Evolutionary conservation across 2,113 vertebrate genomes (phyloP).

Genomic region (human): GRCh38 chr11:75211501-75212000

Average conservation of each 20-base stretch:
- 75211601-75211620: neutral
- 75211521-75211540: neutral
- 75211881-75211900: neutral
- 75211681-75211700: neutral
- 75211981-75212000: neutral
- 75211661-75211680: neutral
- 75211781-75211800: neutral
- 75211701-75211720: neutral
- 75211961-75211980: neutral
- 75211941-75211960: constrained; percentile 19
- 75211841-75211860: neutral
- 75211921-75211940: neutral
- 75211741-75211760: neutral
- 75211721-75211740: neutral
- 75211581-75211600: neutral
- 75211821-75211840: neutral
- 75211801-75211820: neutral
- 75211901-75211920: neutral
- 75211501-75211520: neutral
- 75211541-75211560: neutral
- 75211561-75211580: neutral
- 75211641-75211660: neutral
- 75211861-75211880: neutral
- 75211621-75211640: neutral
- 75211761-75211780: neutral